Conservation (phyloP, 2,797 vertebrate genomes). For the Coilia nasus region DNA sequence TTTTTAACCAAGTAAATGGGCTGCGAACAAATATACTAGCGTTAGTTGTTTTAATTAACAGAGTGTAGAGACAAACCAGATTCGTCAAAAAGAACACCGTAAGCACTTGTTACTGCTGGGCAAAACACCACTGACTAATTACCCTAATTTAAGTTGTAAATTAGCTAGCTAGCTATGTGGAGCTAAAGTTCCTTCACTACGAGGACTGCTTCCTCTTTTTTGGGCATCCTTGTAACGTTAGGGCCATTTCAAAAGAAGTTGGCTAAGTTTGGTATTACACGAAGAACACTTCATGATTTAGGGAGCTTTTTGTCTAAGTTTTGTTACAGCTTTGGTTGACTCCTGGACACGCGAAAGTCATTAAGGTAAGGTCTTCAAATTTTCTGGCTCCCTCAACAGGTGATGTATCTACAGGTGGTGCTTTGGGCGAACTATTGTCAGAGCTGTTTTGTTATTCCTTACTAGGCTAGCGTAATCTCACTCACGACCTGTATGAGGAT, state of each 20-base stretch:
- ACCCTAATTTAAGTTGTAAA: neutral
- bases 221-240: conserved; percentile 10
- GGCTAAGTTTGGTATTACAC: neutral
- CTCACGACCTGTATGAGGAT: no score
- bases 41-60: neutral
- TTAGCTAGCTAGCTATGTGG: conserved; percentile 18
- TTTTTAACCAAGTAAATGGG: neutral
- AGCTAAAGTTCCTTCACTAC: conserved; percentile 14
- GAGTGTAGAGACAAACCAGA: neutral
- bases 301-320: neutral
- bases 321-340: neutral
- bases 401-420: conserved; percentile 18
- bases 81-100: neutral
- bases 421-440: neutral
- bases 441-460: neutral
- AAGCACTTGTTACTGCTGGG: neutral
- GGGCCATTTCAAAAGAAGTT: neutral
- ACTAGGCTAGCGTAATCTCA: neutral
- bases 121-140: neutral
- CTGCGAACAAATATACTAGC: neutral
- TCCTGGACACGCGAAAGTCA: neutral
- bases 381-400: neutral
- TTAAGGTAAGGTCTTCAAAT: neutral
- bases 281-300: neutral
- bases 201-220: conserved; percentile 17